Base-by-base conservation (phyloP, 2,888 invertebrate species). In the Chrysolina haemoptera region DNA sequence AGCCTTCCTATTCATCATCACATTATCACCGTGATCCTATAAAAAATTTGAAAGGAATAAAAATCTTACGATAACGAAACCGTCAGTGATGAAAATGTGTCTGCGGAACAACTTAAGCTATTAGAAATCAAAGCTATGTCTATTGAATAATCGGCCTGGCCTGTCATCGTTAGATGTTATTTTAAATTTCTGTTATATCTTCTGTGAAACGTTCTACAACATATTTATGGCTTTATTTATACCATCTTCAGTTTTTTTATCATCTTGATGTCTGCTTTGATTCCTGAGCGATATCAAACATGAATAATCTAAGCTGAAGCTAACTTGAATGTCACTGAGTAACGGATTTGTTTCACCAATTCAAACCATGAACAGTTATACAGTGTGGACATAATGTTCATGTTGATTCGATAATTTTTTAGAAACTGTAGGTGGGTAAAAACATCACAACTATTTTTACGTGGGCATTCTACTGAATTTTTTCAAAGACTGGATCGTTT, bases 131-230 rank as follows among this genome's bases (percentile, higher is more conserved):
- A 11, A 20, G 20, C 53, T 53, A 12, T 43, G 20, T 53, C 53
- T 53, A 0, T 53, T 5, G 11, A 53, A 53, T 53, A 53, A 53
- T 53, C 53, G 20, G 11, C 3, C 53, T 18, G 53, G 20, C 53
- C 20, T 53, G 53, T 53, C 53, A 53, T 53, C 53, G 53, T 53
- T 53, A 10, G 20, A 53, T 53, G 14, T 11, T 53, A 18, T 53
- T 53, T 53, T 53, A 43, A 14, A 12, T 43, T 43, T 43, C 43
- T 14, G 43, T 20, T 20, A 20, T 53, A 53, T 20, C 18, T 20
- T 20, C 53, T 11, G 11, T 53, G 18, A 20, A 53, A 53, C 16
- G 53, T 53, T 53, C 4, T 53, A 1, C 11, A 18, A 20, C 10
- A 20, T 14, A 53, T 1, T 53, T 12, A 53, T 12, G 16, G 9